Conservation (phyloP, 23 tunicate species). For the Ascidia mentula region DNA sequence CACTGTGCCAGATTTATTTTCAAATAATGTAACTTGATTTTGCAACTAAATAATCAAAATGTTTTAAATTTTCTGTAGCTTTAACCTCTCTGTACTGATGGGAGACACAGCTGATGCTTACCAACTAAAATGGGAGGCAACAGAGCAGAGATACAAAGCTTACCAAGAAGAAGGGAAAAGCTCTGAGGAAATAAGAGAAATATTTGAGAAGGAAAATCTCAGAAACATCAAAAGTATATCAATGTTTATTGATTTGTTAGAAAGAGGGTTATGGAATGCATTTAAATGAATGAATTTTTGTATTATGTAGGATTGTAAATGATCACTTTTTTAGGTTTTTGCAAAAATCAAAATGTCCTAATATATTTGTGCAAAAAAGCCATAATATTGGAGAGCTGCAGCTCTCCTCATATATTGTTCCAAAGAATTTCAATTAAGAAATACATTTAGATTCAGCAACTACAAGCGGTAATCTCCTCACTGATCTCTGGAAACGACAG, state of each 20-base stretch:
- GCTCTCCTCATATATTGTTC: neutral
- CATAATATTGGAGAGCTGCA: neutral
- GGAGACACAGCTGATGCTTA: constrained; percentile 68
- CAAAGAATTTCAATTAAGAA: neutral
- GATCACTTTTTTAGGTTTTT: neutral
- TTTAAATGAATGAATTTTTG: neutral
- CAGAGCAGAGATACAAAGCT: constrained; percentile 26
- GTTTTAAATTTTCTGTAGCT: constrained; percentile 12
- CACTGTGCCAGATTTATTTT: neutral
- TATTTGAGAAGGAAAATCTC: constrained; percentile 57
- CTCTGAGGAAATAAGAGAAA: constrained; percentile 37
- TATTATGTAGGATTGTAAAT: neutral
- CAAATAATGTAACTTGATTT: neutral
- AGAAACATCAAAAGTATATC: constrained; percentile 49
- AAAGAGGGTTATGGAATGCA: too few relatives aligned
- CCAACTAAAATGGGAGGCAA: constrained; percentile 38
- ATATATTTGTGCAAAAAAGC: neutral
- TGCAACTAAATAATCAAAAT: neutral
- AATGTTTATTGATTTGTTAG: too few relatives aligned
- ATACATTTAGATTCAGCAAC: constrained; percentile 40
- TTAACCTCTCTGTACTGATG: constrained; percentile 41
- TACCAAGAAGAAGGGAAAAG: constrained; percentile 45
- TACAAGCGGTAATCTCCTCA: constrained; percentile 33
- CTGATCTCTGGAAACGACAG: constrained; percentile 49
- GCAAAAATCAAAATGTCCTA: neutral